Conservation (phyloP, 2,113 vertebrate species). For the Propithecus coquereli region DNA sequence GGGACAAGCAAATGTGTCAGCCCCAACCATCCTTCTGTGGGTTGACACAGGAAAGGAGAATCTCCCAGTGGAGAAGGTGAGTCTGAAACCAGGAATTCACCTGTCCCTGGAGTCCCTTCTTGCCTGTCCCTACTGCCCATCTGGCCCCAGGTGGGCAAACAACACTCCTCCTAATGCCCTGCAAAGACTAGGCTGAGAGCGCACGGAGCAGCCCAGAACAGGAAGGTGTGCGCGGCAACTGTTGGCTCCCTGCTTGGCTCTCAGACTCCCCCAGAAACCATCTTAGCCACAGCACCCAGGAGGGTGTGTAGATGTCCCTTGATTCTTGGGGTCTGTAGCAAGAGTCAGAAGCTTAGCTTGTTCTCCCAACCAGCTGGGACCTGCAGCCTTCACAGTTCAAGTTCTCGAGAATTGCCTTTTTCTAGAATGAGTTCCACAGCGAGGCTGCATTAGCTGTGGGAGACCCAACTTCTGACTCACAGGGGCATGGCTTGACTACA, state of each 20-base stretch:
- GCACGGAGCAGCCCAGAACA: not conserved
- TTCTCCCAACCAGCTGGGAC: not conserved
- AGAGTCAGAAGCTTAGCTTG: not conserved
- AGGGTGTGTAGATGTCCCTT: not conserved
- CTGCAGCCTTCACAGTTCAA: not conserved
- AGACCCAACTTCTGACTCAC: not conserved
- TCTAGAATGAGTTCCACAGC: not conserved
- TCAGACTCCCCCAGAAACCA: not conserved
- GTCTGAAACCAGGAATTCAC: not conserved
- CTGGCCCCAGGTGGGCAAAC: not conserved
- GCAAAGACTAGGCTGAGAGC: not conserved
- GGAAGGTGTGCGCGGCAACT: not conserved
- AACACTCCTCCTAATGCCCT: not conserved
- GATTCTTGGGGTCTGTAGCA: not conserved
- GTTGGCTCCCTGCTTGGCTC: not conserved
- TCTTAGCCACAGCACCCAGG: not conserved
- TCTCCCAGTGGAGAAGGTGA: not conserved
- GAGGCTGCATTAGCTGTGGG: not conserved
- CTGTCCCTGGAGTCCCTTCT: not conserved
- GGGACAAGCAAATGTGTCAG: not conserved
- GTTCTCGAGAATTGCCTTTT: not conserved
- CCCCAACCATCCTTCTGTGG: not conserved
- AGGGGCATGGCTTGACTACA: not conserved
- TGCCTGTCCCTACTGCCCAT: not conserved
- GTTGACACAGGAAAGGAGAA: not conserved